Evolutionary conservation across 2,797 vertebrate species (phyloP).

Genomic region (Bovichtus variegatus): DNA sequence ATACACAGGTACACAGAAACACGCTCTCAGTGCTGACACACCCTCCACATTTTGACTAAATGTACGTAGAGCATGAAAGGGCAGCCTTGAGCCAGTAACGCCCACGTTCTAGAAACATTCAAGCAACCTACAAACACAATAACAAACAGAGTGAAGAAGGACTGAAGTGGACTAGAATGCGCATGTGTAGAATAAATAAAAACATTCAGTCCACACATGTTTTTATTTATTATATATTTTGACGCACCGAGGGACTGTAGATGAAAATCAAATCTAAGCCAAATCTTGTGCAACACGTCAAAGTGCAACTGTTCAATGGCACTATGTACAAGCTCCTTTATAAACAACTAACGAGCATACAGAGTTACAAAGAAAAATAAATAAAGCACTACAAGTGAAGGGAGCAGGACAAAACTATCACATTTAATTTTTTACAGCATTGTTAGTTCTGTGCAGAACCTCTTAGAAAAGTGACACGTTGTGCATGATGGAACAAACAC

Average conservation of each 20-base stretch:
- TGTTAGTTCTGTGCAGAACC: background rate
- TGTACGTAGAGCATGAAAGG: conserved; percentile 37
- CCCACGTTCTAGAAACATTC: conserved; percentile 34
- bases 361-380: background rate
- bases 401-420: background rate
- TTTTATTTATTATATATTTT: background rate
- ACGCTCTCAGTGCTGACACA: conserved; percentile 29
- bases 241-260: background rate
- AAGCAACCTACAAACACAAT: background rate
- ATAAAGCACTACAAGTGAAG: background rate
- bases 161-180: background rate
- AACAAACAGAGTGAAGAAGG: background rate
- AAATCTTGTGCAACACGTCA: conserved; percentile 5
- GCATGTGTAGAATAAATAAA: background rate
- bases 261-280: conserved; percentile 4
- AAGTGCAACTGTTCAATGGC: background rate
- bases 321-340: background rate
- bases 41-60: conserved; percentile 27
- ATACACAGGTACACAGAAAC: conserved; percentile 4
- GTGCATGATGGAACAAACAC: background rate
- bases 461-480: background rate
- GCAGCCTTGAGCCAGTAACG: conserved; percentile 37
- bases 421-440: background rate
- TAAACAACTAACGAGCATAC: conserved; percentile 1
- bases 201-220: too few relatives aligned